Evolutionary conservation across 1,140 invertebrate species (phyloP), one percentile per base, ranked within the genome.

Genomic region (Saxidomus purpurata): DNA sequence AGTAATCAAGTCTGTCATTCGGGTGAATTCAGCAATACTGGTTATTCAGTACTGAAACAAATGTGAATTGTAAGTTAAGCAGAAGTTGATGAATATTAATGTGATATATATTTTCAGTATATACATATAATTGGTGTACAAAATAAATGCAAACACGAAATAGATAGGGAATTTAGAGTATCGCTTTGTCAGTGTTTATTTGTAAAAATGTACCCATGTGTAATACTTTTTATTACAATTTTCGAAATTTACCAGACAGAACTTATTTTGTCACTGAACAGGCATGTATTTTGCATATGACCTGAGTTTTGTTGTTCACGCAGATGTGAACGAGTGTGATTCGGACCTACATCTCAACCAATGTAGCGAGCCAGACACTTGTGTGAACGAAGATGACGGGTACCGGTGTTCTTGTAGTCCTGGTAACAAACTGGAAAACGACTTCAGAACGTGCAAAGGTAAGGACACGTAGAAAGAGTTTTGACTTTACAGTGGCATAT

Each of bases 371-470:
- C 19, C 79, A 36, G 25, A 81, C 52, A 81, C 31, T 17, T 81
- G 79, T 61, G 40, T n/a, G 13, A 55, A 38, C 13, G 28, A 31
- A 38, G 19, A 0, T 55, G 34, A 34, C 25, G 34, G 25, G 6
- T 52, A 52, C 79, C 15, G 4, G 25, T 81, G 79, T 38, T 55
- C 40, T 2, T 81, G 79, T 38, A 59, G 55, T 15, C 13, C 31
- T 0, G 79, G 79, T 4, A 59, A 34, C 36, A 59, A 81, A 55
- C 28, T 81, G n/a, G 47, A 19, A 34, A 59, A 49, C 34, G 79
- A 81, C 36, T 22, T 55, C 9, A 81, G 55, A 81, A 81, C 79
- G n/a, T 81, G 79, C 52, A 59, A 34, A 81, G 79, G 79, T 81
- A 61, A 11, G 49, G 31, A 81, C 59, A 6, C 17, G 19, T 15